Conservation (phyloP, 1,140 invertebrate species). For the Leucophenga varia region DNA sequence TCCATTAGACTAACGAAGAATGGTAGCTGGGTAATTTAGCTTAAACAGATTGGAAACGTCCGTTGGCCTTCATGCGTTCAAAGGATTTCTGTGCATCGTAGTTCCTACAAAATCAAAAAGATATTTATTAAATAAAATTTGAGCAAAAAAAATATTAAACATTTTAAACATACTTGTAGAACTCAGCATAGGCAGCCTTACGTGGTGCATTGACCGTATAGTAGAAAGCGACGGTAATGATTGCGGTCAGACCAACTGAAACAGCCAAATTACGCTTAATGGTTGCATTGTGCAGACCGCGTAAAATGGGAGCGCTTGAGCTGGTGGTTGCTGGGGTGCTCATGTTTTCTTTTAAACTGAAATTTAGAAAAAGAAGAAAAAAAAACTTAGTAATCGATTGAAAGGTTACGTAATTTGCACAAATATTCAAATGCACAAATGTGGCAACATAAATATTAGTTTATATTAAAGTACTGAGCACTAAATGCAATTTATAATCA, state of each 20-base stretch:
- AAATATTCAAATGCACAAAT: too few relatives aligned
- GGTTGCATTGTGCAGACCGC: conserved; percentile 52
- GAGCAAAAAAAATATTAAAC: background rate
- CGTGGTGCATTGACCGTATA: conserved; percentile 55
- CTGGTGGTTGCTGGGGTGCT: conserved; percentile 42
- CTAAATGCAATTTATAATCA: too few relatives aligned
- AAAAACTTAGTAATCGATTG: conserved; percentile 2
- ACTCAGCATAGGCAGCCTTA: conserved; percentile 61
- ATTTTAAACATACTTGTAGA: conserved; percentile 58
- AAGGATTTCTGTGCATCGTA: conserved; percentile 62
- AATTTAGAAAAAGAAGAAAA: conserved; percentile 8
- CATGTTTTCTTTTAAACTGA: conserved; percentile 21
- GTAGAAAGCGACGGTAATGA: conserved; percentile 41
- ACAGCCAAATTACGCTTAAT: conserved; percentile 53
- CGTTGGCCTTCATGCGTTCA: conserved; percentile 60
- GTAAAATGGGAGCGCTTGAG: conserved; percentile 43
- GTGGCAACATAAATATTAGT: too few relatives aligned
- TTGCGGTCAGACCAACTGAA: conserved; percentile 40
- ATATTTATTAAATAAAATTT: background rate
- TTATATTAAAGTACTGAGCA: too few relatives aligned
- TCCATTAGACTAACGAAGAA: too few relatives aligned
- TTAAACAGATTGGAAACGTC: conserved; percentile 57
- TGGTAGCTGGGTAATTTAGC: too few relatives aligned
- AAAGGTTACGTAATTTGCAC: conserved; percentile 35
- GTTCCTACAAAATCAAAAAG: conserved; percentile 52